Percentiles rank a stretch among this genome's conserved stretches.
phyloP scores from a whole-genome alignment of 2,113 vertebrate genomes.

The Ctenodactylus gundi region DNA sequence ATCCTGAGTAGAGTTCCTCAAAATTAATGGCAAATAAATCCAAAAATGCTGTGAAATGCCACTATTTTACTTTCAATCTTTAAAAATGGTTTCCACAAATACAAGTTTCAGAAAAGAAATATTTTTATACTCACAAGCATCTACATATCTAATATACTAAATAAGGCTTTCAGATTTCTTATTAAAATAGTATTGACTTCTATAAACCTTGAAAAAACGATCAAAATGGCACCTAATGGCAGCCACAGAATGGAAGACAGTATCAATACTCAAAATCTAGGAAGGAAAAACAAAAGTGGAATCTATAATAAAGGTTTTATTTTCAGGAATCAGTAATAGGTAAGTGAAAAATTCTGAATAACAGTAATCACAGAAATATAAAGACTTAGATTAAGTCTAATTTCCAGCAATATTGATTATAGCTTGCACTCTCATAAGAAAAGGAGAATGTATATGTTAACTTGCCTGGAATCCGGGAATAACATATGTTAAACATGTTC shows the following conservation, averaged over 20 bases:
- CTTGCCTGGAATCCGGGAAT: neutral
- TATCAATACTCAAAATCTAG: neutral
- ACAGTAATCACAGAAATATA: neutral
- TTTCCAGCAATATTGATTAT: neutral
- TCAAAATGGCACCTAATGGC: neutral
- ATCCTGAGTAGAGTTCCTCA: neutral
- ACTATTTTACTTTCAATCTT: neutral
- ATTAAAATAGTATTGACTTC: neutral
- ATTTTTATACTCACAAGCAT: neutral
- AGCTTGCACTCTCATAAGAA: neutral
- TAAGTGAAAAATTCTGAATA: neutral
- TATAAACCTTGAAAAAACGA: neutral
- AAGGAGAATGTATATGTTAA: neutral
- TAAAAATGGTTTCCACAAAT: neutral
- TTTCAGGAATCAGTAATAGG: neutral
- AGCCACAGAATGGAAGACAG: neutral
- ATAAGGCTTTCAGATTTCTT: neutral
- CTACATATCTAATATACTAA: neutral
- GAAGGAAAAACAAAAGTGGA: neutral
- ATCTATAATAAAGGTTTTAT: neutral
- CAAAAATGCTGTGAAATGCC: neutral
- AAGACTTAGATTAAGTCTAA: neutral
- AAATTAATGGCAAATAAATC: neutral
- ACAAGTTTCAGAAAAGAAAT: neutral
- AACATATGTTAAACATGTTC: neutral